A percentile compares a stretch with the other conserved stretches of the same genome.
phyloP scores from a whole-genome alignment of 2,113 vertebrate species.

The Sclerurus mexicanus region DNA sequence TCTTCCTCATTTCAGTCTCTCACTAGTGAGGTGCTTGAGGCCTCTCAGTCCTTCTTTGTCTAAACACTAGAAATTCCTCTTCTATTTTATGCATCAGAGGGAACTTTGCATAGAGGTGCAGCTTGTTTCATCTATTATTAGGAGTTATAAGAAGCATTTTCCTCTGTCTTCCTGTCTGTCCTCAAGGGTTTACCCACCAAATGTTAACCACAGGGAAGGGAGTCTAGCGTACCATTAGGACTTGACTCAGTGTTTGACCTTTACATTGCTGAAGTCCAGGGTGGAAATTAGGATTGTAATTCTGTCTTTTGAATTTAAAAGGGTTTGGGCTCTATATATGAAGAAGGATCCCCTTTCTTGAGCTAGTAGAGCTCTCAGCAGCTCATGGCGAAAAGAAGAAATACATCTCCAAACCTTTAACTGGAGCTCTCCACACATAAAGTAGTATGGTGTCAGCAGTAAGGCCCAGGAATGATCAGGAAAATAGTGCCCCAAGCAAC shows the following conservation, averaged over 20 bases:
- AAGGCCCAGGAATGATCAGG: not conserved
- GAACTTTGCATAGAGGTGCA: not conserved
- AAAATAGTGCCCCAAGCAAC: not conserved
- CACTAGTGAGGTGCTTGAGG: not conserved
- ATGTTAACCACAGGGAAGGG: not conserved
- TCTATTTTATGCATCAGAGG: not conserved
- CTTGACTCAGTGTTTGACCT: not conserved
- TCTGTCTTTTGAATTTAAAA: not conserved
- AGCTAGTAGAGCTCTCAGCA: not conserved
- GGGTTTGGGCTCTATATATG: not conserved
- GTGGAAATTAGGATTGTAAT: not conserved
- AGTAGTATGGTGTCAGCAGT: accelerated
- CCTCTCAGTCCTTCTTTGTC: not conserved
- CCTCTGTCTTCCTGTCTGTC: not conserved
- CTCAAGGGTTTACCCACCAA: not conserved
- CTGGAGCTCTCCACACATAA: not conserved
- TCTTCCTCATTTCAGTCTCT: not conserved
- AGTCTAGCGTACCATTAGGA: not conserved
- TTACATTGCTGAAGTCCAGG: not conserved
- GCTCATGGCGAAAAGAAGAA: not conserved
- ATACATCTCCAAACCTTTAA: not conserved
- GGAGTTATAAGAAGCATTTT: not conserved
- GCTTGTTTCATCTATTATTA: not conserved
- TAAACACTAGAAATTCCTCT: not conserved
- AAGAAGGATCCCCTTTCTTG: not conserved